Conservation (phyloP, 2,888 invertebrate species). For the Hypercompe scribonia region DNA sequence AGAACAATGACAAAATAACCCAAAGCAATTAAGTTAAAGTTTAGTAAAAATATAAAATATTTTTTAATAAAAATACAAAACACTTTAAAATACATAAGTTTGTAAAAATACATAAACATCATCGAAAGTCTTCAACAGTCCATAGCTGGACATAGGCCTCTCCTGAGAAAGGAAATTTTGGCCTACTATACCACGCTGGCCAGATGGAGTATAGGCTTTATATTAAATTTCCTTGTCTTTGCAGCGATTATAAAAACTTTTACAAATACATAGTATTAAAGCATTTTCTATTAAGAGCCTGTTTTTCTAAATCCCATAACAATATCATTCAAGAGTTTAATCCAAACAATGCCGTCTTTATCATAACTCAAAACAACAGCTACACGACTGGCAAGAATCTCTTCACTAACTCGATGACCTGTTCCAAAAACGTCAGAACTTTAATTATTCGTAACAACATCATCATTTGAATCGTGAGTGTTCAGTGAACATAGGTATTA, state of each 20-base stretch:
- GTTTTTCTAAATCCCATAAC: background rate
- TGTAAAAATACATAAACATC: too few relatives aligned
- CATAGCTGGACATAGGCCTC: too few relatives aligned
- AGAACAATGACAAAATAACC: background rate
- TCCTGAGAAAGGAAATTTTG: too few relatives aligned
- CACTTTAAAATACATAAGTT: too few relatives aligned
- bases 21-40: too few relatives aligned
- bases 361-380: constrained; percentile 29
- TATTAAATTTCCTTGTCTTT: too few relatives aligned
- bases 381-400: constrained; percentile 22
- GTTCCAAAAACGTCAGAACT: constrained; percentile 79
- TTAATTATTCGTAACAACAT: constrained; percentile 84
- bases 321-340: constrained; percentile 20
- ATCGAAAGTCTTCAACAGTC: too few relatives aligned
- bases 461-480: constrained; percentile 81
- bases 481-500: constrained; percentile 77
- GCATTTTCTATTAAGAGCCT: background rate
- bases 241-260: too few relatives aligned
- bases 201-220: too few relatives aligned
- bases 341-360: constrained; percentile 33
- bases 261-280: background rate
- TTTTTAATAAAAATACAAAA: too few relatives aligned
- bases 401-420: constrained; percentile 53
- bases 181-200: too few relatives aligned
- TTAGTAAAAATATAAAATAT: background rate